Evolutionary conservation across 2,797 vertebrate genomes (phyloP), one percentile per base, ranked within the genome.

Genomic region (Gambusia yucatana): DNA sequence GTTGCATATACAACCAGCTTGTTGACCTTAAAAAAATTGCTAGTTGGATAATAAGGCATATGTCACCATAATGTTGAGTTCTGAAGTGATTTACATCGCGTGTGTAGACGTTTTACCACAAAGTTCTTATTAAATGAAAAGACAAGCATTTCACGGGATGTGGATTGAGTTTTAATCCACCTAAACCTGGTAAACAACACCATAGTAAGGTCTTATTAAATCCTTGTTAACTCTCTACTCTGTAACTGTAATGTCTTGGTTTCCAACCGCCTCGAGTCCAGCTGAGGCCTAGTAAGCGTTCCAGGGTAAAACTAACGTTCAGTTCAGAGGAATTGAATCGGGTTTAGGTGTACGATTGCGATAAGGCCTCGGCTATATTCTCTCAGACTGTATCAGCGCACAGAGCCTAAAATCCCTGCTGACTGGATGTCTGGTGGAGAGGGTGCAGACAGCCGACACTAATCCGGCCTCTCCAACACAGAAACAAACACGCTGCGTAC

Each of bases 361-460:
- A 88, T 86, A 87, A 86, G 90, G 91, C 91, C 84, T 88, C 82
- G 70, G 80, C 82, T 84, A 63, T 73, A 83, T 82, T 86, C 87
- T 69, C 70, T 83, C 41, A 82, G 59, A 30, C 80, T 76, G 77
- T 82, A 77, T 78, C 33, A 9, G 82, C 84, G 90, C 92, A 92
- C 90, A 93, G 93, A 93, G 90, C 90, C 84, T 89, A 89, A 94
- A 95, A 95, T 93, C 92, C 92, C 91, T 93, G 91, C 91, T 92
- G 91, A 94, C 91, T 93, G 89, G 86, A 91, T 90, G 91, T 93
- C 91, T 94, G 91, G 90, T 90, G 76, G 79, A 92, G 84, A 90
- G 86, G 86, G 85, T 88, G 90, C 93, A 94, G 92, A 94, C 91
- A 93, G 89, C 77, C 83, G 77, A 91, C 88, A 91, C 87, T 93